Evolutionary conservation across 1,140 invertebrate species (phyloP).

Genomic region (Mesaphorura yosii): DNA sequence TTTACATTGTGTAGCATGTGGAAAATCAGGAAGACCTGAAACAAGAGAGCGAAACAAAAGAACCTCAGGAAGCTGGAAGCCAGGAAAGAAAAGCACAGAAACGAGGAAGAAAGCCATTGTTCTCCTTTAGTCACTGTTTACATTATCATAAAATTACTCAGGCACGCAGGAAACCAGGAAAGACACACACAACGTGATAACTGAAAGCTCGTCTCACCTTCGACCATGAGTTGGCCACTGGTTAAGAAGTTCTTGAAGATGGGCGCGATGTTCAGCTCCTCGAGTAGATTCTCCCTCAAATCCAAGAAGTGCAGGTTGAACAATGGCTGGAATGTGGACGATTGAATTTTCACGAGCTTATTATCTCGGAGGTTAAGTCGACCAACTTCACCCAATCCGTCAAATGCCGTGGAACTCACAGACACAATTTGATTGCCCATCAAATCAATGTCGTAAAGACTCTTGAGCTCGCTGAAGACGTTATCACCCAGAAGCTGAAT

Average conservation of each 20-base stretch:
- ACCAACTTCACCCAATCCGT: slow-evolving; percentile 52
- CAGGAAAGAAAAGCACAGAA: no score
- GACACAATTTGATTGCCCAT: slow-evolving; percentile 56
- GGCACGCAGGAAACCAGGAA: no score
- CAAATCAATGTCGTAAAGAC: slow-evolving; percentile 55
- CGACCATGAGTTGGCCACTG: slow-evolving; percentile 55
- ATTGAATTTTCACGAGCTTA: slow-evolving; percentile 50
- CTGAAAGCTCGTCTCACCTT: slow-evolving; percentile 58
- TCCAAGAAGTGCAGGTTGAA: slow-evolving; percentile 54
- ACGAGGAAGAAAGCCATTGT: no score
- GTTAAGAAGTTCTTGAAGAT: slow-evolving; percentile 59
- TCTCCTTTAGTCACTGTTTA: no score
- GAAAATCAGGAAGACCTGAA: no score
- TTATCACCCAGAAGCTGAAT: slow-evolving; percentile 58
- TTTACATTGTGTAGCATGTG: no score
- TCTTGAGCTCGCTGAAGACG: slow-evolving; percentile 58
- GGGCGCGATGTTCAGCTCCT: slow-evolving; percentile 58
- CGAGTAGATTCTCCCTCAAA: slow-evolving; percentile 55
- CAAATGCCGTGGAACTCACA: slow-evolving; percentile 56
- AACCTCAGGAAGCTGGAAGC: no score
- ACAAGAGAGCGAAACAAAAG: no score
- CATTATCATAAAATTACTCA: no score
- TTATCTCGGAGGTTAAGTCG: slow-evolving; percentile 59
- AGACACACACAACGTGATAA: no score
- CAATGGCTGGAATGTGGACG: slow-evolving; percentile 51